Evolutionary conservation across 2,797 vertebrate species (phyloP), one percentile per base, ranked within the genome.

Genomic region (Eulemur coronatus): DNA sequence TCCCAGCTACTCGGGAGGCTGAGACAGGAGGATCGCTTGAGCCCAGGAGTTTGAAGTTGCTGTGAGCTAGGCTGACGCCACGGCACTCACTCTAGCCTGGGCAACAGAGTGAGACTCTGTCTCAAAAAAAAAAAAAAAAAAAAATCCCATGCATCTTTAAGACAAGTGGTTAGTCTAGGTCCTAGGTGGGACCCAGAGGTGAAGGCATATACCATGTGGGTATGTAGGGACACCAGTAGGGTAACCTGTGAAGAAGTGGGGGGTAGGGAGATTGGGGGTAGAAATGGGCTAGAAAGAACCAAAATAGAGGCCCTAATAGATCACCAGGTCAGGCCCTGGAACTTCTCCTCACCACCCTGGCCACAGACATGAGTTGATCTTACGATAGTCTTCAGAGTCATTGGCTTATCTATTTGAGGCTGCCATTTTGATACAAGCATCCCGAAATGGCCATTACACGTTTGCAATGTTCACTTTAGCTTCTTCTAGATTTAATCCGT

Each of bases 401-500:
- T 17, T 4, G 38, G 10, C n/a, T 46, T 43, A 3, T 50, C 41
- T 57, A 35, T 80, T 79, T 43, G 7, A 9, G 50, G 52, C 70
- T 30, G 24, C 89, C 78, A 30, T 43, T 85, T 88, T 50, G 80
- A 46, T 7, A 22, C n/a, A 41, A 14, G 41, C 76, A 24, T 87
- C 93, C 59, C 73, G 89, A 96, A 91, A 91, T 13, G 65, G 82
- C 92, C 67, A 33, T 76, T 28, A 24, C 89, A 48, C 17, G 0
- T 87, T 59, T 43, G 80, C 38, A 24, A 18, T 33, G 61, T 78
- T 95, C 94, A 9, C 63, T 75, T 61, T 48, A 55, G 75, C 78
- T 92, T 85, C 95, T 89, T 80, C 75, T 13, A 33, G 55, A 57
- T 78, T 93, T 92, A 96, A 94, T 96, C 93, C 72, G 76, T 84